Base-by-base conservation (phyloP, 92 coral and sea anemone genomes). In the Umimayanthus kanabou region DNA sequence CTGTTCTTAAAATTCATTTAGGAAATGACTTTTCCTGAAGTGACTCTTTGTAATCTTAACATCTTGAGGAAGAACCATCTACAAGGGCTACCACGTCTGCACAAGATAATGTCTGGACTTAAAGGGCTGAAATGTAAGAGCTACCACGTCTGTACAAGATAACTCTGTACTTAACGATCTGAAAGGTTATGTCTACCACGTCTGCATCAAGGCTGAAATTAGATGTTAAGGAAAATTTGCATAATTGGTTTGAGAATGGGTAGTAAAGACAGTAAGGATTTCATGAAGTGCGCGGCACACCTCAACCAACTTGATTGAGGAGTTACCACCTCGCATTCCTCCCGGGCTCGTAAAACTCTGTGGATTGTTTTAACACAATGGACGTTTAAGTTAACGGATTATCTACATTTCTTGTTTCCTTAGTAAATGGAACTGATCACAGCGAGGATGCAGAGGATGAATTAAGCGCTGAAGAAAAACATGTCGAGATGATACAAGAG, bases 21-120 rank as follows among this genome's bases (percentile, higher is more conserved):
- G 81, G 81, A 77, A 58, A 30, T 77, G n/a, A 33, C 28, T 4
- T 77, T 77, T 77, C 81, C 81, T 10, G 81, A 77, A 47, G 66
- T 77, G 37, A 77, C 81, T n/a, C 61, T 77, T 25, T 77, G 81
- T 23, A 77, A 77, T 25, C 15, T 77, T 3, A 77, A 77, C 81
- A 77, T 77, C 39, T 55, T 77, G 26, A 57, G 81, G 30, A 77
- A 45, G 57, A 77, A 58, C 39, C 81, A 14, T 7, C 58, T 23
- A 77, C 20, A 49, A 22, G 81, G 26, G 42, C 28, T 77, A 20
- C 81, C 81, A 45, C 25, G 47, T 2, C 22, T 77, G 33, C 26
- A 77, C 33, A 45, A n/a, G 20, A 23, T 77, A 8, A 77, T 77
- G 81, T 77, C 81, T 77, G 81, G 81, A 77, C 9, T n/a, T 45